Conservation (phyloP, 2,113 vertebrate species). For the Chelonoidis abingdonii region DNA sequence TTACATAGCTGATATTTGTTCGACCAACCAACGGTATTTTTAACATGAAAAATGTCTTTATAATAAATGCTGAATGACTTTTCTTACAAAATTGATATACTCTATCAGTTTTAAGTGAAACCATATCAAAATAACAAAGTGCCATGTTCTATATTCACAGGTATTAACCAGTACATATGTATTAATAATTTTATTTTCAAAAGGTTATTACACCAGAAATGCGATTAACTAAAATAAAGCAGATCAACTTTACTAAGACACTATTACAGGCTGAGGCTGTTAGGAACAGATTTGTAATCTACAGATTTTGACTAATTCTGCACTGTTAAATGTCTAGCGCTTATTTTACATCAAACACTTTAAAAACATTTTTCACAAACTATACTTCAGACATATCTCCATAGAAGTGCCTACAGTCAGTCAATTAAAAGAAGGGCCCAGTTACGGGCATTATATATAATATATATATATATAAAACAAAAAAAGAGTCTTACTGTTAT, state of each 20-base stretch:
- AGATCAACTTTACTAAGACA: constrained; percentile 74
- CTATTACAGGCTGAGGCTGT: constrained; percentile 74
- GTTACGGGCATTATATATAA: constrained; percentile 37
- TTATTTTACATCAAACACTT: constrained; percentile 82
- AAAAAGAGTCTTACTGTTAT: background rate
- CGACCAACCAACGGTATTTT: constrained; percentile 37
- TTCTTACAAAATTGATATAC: constrained; percentile 62
- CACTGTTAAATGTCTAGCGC: constrained; percentile 76
- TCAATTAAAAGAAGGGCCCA: constrained; percentile 71
- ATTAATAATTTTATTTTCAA: constrained; percentile 68
- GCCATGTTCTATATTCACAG: constrained; percentile 67
- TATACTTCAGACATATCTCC: constrained; percentile 74
- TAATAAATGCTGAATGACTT: constrained; percentile 30
- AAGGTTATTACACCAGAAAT: constrained; percentile 76
- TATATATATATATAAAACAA: background rate
- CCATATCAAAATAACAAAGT: constrained; percentile 63
- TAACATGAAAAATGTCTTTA: constrained; percentile 41
- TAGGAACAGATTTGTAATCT: constrained; percentile 73
- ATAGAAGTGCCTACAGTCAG: constrained; percentile 64
- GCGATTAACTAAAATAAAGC: constrained; percentile 63
- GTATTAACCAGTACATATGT: constrained; percentile 70
- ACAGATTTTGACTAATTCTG: constrained; percentile 74
- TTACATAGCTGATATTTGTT: background rate
- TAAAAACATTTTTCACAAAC: constrained; percentile 78
- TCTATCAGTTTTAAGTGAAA: constrained; percentile 50